Percentiles rank a stretch among this genome's conserved stretches.
These are phyloP conservation scores for Geopemphigus sp. DNA, from an alignment of 1,140 invertebrate genomes.

Conservation along the genomic window DNA sequence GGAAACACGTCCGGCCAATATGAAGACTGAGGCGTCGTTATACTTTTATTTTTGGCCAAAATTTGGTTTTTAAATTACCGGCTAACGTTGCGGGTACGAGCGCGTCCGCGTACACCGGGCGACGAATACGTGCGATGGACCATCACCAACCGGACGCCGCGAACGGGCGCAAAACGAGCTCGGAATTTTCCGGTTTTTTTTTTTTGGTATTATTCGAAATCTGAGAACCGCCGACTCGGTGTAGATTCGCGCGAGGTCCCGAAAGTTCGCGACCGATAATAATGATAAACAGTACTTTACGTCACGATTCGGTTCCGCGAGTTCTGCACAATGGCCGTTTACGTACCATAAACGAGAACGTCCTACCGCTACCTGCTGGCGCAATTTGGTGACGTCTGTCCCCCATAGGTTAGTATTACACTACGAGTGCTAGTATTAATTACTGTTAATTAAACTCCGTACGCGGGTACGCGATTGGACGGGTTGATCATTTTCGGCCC, in stretches of 20 bases:
- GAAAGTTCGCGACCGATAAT: background rate
- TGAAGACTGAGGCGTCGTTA: no score
- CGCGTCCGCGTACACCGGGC: no score
- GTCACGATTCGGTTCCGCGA: background rate
- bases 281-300: background rate
- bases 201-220: slow-evolving; percentile 6
- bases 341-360: background rate
- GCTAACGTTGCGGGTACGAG: no score
- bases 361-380: background rate
- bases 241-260: no score
- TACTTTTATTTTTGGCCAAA: no score
- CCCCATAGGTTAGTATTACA: background rate
- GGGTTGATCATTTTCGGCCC: no score
- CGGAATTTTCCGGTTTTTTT: background rate
- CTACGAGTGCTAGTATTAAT: background rate
- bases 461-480: no score
- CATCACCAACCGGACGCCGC: no score
- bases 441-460: no score
- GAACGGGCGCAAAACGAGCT: background rate
- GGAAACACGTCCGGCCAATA: no score
- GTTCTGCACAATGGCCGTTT: background rate
- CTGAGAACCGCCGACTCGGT: slow-evolving; percentile 22
- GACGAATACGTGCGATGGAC: no score
- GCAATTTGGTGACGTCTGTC: background rate
- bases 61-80: no score